A percentile compares a stretch with the other conserved stretches of the same genome.
Evolutionary conservation across 1,140 invertebrate genomes (phyloP).

Genomic region (Harpegnathos saltator): DNA sequence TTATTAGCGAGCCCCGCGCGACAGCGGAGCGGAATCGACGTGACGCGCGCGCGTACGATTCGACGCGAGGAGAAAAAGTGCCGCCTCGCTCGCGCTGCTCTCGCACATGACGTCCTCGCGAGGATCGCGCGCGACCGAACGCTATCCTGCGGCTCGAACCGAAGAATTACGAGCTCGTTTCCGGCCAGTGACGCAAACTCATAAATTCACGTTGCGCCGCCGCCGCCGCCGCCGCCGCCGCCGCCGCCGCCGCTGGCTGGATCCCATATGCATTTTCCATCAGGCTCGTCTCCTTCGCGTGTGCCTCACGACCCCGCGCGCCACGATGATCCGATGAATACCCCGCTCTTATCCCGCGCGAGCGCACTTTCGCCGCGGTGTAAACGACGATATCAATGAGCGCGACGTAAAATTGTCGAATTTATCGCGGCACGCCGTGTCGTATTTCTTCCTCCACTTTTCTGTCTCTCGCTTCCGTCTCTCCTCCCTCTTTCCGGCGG

Average conservation of each 20-base stretch:
- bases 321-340: slow-evolving; percentile 61
- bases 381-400: slow-evolving; percentile 50
- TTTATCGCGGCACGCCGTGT: slow-evolving; percentile 34
- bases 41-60: slow-evolving; percentile 6
- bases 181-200: slow-evolving; percentile 51
- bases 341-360: slow-evolving; percentile 29
- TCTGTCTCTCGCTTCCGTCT: too few relatives aligned
- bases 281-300: slow-evolving; percentile 3
- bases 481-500: not conserved
- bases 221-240: not conserved
- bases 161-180: slow-evolving; percentile 74
- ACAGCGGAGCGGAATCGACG: not conserved
- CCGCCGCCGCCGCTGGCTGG: not conserved
- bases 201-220: slow-evolving; percentile 65
- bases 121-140: not conserved
- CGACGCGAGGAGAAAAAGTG: slow-evolving; percentile 24
- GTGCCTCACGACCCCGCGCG: slow-evolving; percentile 41
- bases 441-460: slow-evolving; percentile 1
- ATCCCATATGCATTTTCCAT: slow-evolving; percentile 49
- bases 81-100: not conserved
- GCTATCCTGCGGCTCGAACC: slow-evolving; percentile 41
- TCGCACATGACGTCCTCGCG: not conserved
- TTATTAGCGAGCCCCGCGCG: not conserved
- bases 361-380: not conserved
- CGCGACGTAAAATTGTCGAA: slow-evolving; percentile 42